Evolutionary conservation across 2,888 invertebrate genomes (phyloP).

Genomic region (Prostheceraeus crozeri): DNA sequence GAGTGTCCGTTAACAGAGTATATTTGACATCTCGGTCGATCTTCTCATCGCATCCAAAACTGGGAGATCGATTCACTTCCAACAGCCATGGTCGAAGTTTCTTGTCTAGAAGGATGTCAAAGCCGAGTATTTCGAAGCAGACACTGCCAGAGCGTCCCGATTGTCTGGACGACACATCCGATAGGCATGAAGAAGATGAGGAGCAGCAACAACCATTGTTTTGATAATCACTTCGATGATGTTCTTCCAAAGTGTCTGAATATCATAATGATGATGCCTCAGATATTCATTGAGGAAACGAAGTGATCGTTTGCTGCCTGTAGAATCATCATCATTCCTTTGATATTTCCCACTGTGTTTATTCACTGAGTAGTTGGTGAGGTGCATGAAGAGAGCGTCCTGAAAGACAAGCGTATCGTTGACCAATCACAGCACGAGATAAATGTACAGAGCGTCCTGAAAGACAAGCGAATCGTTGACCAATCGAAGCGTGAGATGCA

Average conservation of each 20-base stretch:
- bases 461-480: too few relatives aligned
- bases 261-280: conserved; percentile 15
- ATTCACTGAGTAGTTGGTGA: conserved; percentile 58
- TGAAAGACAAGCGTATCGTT: too few relatives aligned
- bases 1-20: conserved; percentile 51
- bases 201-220: conserved; percentile 47
- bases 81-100: conserved; percentile 55
- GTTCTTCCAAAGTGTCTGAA: conserved; percentile 13
- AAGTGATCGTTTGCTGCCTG: conserved; percentile 38
- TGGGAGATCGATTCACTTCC: conserved; percentile 56
- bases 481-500: too few relatives aligned
- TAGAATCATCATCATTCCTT: conserved; percentile 44
- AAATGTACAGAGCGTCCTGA: too few relatives aligned
- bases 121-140: conserved; percentile 57
- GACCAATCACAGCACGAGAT: too few relatives aligned
- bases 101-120: conserved; percentile 55
- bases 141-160: conserved; percentile 52
- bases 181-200: conserved; percentile 55
- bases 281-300: conserved; percentile 29
- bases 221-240: conserved; percentile 39
- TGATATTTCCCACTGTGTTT: conserved; percentile 55
- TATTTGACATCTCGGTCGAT: conserved; percentile 55
- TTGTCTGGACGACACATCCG: conserved; percentile 56
- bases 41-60: conserved; percentile 56
- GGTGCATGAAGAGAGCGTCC: conserved; percentile 55